Percentiles rank a stretch among this genome's conserved stretches.
phyloP scores from a whole-genome alignment of 2,113 vertebrate species.

The Nycticebus coucang region DNA sequence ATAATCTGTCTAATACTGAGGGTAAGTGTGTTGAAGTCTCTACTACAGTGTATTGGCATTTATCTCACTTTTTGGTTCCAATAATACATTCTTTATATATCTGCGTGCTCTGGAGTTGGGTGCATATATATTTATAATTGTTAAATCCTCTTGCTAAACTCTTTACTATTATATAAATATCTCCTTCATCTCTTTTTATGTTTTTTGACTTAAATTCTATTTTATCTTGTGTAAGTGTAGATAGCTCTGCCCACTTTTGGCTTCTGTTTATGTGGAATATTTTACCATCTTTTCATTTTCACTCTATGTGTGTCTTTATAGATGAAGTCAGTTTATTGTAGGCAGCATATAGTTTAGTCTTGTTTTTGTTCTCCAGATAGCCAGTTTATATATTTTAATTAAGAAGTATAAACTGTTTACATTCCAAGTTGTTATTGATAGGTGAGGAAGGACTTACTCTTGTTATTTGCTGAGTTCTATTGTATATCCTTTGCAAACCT shows the following conservation, averaged over 20 bases:
- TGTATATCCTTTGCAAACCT: not conserved
- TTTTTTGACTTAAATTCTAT: not conserved
- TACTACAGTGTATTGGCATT: not conserved
- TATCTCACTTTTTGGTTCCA: not conserved
- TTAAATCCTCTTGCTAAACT: not conserved
- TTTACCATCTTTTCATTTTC: not conserved
- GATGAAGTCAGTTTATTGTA: not conserved
- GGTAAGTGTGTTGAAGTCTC: not conserved
- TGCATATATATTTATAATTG: not conserved
- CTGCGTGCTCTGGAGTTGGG: not conserved
- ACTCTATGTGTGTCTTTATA: not conserved
- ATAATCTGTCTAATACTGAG: not conserved
- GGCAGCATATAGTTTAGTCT: not conserved
- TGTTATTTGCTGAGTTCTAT: not conserved
- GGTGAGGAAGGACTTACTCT: not conserved
- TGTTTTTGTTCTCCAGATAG: not conserved
- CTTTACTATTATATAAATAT: not conserved
- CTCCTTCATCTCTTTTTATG: not conserved
- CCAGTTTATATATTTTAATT: not conserved
- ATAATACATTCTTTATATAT: not conserved
- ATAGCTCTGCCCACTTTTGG: not conserved
- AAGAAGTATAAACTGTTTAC: not conserved
- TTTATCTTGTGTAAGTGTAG: not conserved
- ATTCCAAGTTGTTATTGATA: not conserved
- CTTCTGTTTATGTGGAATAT: not conserved